These are phyloP conservation scores for Telmatherina bonti DNA, from an alignment of 2,797 vertebrate species.

Conservation along the genomic window DNA sequence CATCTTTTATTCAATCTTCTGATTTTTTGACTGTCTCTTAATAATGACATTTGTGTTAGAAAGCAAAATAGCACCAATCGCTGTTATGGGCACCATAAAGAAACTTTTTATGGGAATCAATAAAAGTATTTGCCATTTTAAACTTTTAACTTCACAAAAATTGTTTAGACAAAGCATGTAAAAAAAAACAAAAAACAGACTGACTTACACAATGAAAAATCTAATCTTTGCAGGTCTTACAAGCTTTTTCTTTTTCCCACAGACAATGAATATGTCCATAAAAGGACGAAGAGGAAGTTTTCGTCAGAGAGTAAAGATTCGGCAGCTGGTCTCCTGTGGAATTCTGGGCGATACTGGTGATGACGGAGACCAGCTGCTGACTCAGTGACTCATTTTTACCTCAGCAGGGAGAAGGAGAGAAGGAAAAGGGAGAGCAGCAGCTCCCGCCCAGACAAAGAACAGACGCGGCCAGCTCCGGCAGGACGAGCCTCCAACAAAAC, in stretches of 20 bases:
- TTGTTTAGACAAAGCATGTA: background rate
- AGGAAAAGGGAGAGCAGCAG: conserved; percentile 63
- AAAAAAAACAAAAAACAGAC: no score
- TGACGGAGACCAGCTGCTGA: conserved; percentile 85
- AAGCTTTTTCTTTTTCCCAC: no score
- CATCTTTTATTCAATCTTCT: no score
- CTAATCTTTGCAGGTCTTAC: conserved; percentile 4
- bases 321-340: conserved; percentile 61
- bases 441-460: conserved; percentile 72
- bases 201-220: background rate
- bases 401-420: conserved; percentile 65
- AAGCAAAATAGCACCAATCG: background rate
- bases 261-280: conserved; percentile 63
- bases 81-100: no score
- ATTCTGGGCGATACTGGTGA: conserved; percentile 75
- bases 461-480: conserved; percentile 56
- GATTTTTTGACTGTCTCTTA: no score
- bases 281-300: conserved; percentile 81
- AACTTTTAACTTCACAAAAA: background rate
- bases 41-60: conserved; percentile 13
- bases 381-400: conserved; percentile 84
- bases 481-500: conserved; percentile 46
- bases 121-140: background rate
- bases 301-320: conserved; percentile 61
- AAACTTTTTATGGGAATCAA: background rate